Base-by-base conservation (phyloP, 2,113 vertebrate genomes). In the Origma solitaria region DNA sequence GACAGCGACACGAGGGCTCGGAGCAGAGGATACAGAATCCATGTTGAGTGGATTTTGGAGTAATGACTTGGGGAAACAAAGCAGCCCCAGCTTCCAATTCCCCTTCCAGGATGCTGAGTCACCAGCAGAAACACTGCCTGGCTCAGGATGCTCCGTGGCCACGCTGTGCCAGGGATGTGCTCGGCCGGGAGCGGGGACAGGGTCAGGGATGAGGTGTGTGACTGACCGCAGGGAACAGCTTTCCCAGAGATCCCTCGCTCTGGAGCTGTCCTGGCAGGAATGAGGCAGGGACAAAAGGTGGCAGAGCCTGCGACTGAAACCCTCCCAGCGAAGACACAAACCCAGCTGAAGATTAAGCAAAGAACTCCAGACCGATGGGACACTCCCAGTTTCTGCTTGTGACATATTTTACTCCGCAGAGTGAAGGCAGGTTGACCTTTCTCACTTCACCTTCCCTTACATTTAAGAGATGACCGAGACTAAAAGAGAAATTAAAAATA, bases 1-100 rank as follows among this genome's bases (percentile, higher is more conserved):
- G 56, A 25, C 4, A 7, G 68, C 0, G 0, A 10, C 0, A 1
- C 0, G 1, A 38, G 54, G 77, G 33, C 70, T 54, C 1, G 2
- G 45, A 45, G 82, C 81, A 38, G 44, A 50, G 53, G 50, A 35
- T 18, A 37, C 37, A 14, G 5, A 47, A 42, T 0, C 20, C 70
- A 18, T 2, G 45, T 31, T 76, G 5, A 51, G 47, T 2, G 56
- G 1, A 17, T 11, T 78, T 60, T 40, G 90, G 64, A 81, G 56
- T 51, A 50, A 73, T 1, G 23, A 64, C 62, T 35, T 7, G 15
- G 23, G 45, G 30, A 20, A 65, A 49, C 47, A 82, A 22, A 4
- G 15, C 58, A 89, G 70, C 71, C 64, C 53, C 54, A 54, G 60
- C 57, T 58, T 42, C 65, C 56, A 37, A 24, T 13, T 38, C 38